Evolutionary conservation across 2,888 invertebrate species (phyloP).

Genomic region (Tetheella fluctuosa): DNA sequence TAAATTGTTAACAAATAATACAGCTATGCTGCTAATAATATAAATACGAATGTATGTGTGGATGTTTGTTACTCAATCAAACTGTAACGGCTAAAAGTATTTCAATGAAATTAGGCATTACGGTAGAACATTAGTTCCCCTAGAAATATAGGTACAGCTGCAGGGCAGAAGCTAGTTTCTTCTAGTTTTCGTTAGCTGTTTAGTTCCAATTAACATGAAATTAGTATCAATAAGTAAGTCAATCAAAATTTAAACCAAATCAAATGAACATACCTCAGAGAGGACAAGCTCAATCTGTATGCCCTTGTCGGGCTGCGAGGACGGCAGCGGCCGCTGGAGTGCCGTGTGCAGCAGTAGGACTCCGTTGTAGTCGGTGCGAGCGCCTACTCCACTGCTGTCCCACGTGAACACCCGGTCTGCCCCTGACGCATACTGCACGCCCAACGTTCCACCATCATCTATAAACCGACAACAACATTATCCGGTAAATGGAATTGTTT

Average conservation of each 20-base stretch:
- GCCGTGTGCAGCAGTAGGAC: constrained; percentile 94
- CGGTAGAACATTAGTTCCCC: too few species aligned
- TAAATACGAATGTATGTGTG: too few species aligned
- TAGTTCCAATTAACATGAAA: background rate
- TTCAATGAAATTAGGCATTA: too few species aligned
- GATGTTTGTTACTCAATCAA: too few species aligned
- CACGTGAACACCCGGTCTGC: constrained; percentile 93
- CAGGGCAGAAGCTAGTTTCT: too few species aligned
- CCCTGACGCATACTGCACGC: constrained; percentile 89
- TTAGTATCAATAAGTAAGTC: background rate
- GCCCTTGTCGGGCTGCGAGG: constrained; percentile 88
- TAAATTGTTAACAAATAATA: too few species aligned
- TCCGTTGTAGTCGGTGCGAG: constrained; percentile 95
- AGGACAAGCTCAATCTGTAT: constrained; percentile 93
- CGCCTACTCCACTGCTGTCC: constrained; percentile 91
- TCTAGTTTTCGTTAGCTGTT: background rate
- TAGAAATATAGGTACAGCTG: too few species aligned
- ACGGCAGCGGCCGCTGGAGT: constrained; percentile 92
- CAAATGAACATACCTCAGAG: constrained; percentile 87
- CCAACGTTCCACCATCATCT: constrained; percentile 87
- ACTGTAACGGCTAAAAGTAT: too few species aligned
- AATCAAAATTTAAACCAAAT: background rate
- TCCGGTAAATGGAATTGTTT: constrained; percentile 72
- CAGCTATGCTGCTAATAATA: too few species aligned
- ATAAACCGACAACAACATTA: constrained; percentile 52